Evolutionary conservation across 2,797 vertebrate genomes (phyloP), one percentile per base, ranked within the genome.

Genomic region (Miichthys miiuy): DNA sequence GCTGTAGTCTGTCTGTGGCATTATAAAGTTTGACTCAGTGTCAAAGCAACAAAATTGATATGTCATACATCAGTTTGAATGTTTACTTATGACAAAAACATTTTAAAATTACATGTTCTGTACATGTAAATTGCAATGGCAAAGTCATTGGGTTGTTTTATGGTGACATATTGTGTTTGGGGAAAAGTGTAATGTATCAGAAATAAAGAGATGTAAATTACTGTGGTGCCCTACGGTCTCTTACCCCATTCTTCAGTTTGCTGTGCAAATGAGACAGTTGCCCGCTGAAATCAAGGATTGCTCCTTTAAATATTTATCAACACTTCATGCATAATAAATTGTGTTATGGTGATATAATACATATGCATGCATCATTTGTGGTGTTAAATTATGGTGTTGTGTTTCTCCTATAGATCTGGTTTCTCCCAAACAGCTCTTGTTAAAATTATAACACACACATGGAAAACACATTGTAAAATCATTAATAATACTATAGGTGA

Each of bases 251-350:
- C 55, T 46, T 78, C 75, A 71, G 50, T 56, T 67, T 58, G 55
- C n/a, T 79, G 60, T 58, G 63, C 47, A 75, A 80, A 78, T 70
- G 51, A 77, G 57, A 64, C 41, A 48, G 65, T 72, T 58, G 25
- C 20, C 52, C 2, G 44, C 71, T 44, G 64, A 63, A 78, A 72
- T 71, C 27, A 79, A 68, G 47, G 69, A 61, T 23, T 56, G 23
- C n/a, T 38, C 63, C 58, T 79, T 67, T 55, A 77, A 64, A 79
- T 68, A 68, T 79, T 64, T 60, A 79, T 65, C 58, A 60, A 42
- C 66, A 71, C 23, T 12, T 48, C 56, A 72, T 86, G 42, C 50
- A 86, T 78, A 67, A 79, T 79, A 34, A 52, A 82, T 78, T 11
- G n/a, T 63, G 42, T 68, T 62, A 69, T 72, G n/a, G 68, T 72